Conservation (phyloP, 2,113 vertebrate genomes). For the pig (Sus scrofa) region DNA sequence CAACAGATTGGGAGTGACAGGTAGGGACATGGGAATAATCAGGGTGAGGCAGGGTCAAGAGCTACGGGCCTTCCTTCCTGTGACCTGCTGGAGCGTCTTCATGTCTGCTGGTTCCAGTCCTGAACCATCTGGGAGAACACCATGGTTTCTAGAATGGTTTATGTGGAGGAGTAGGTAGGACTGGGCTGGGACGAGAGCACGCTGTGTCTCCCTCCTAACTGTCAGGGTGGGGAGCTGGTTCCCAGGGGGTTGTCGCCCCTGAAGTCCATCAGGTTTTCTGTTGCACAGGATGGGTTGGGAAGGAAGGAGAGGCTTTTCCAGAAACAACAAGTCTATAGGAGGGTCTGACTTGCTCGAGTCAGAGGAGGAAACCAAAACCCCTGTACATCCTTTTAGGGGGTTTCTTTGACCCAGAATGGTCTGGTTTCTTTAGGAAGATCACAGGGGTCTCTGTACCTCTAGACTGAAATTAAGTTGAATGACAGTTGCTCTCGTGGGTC, state of each 20-base stretch:
- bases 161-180: conserved; percentile 29
- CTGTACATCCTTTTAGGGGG: neutral
- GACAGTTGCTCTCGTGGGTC: conserved; percentile 44
- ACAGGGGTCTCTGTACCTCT: conserved; percentile 38
- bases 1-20: conserved; percentile 85
- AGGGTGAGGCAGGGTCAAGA: conserved; percentile 71
- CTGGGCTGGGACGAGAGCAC: conserved; percentile 63
- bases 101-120: conserved; percentile 63
- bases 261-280: conserved; percentile 44
- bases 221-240: neutral
- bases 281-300: conserved; percentile 55
- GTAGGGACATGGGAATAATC: neutral
- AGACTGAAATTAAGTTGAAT: conserved; percentile 50
- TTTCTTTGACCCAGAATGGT: conserved; percentile 62
- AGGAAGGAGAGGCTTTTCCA: conserved; percentile 65
- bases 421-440: conserved; percentile 42
- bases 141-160: conserved; percentile 54
- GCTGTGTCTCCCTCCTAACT: neutral
- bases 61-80: conserved; percentile 62
- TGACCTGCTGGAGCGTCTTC: conserved; percentile 80
- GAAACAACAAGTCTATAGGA: conserved; percentile 51
- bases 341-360: conserved; percentile 17
- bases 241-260: conserved; percentile 33
- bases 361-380: conserved; percentile 59
- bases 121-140: conserved; percentile 60